A percentile compares a stretch with the other conserved stretches of the same genome.
Conservation (phyloP, 37 sponge, comb jelly and placozoan genomes). For the Lycopodina hypogea region DNA sequence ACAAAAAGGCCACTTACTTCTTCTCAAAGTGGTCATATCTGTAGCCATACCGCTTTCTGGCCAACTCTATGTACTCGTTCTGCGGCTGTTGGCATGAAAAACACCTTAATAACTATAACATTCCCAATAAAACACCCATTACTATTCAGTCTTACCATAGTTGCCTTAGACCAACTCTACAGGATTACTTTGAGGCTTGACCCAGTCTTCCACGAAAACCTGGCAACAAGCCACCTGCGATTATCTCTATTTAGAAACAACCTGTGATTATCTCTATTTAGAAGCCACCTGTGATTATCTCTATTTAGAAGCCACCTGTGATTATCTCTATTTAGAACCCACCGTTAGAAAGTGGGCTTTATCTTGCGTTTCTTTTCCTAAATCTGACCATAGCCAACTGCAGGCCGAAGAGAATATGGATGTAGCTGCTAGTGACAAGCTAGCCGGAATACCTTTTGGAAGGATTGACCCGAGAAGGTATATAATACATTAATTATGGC, state of each 20-base stretch:
- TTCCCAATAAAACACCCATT: too few species aligned
- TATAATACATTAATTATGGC: too few species aligned
- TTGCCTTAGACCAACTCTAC: too few species aligned
- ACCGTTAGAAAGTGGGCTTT: slow-evolving; percentile 1
- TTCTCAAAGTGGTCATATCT: slow-evolving; percentile 91
- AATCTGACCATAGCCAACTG: too few species aligned
- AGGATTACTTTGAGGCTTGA: too few species aligned
- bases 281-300: too few species aligned
- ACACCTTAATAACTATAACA: background rate
- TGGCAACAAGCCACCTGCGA: too few species aligned
- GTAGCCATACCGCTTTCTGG: slow-evolving; percentile 89
- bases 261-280: too few species aligned
- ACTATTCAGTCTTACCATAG: too few species aligned
- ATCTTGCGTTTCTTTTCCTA: background rate
- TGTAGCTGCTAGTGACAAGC: background rate
- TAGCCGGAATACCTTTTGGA: slow-evolving; percentile 11
- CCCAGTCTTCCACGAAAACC: too few species aligned
- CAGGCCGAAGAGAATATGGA: background rate
- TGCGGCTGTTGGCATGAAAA: slow-evolving; percentile 71
- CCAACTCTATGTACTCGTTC: slow-evolving; percentile 97
- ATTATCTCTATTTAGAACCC: background rate
- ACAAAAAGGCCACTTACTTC: slow-evolving; percentile 35
- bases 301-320: too few species aligned
- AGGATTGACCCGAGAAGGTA: slow-evolving; percentile 46
- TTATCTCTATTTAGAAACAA: too few species aligned